Base-by-base conservation (phyloP, 2,888 invertebrate species). In the Lydus trimaculatus region DNA sequence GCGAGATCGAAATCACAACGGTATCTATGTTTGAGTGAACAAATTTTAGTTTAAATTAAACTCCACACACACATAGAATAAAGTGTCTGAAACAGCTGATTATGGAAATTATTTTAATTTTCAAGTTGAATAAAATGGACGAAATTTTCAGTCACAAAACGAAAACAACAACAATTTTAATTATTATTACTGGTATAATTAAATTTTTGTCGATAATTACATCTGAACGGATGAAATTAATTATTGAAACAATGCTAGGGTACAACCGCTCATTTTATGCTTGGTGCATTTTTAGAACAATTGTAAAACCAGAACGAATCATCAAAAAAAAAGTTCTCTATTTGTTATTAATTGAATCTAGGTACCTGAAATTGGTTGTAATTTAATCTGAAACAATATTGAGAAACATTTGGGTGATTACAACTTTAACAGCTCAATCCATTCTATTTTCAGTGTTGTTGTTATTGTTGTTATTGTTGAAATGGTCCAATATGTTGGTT, bases 101-200 rank as follows among this genome's bases (percentile, higher is more conserved):
- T 69, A 65, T 63, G 65, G 65, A 65, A 63, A 65, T 64, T 58
- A 17, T 61, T 60, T 56, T 31, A 28, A 31, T 61, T 52, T 59
- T 31, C n/a, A n/a, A n/a, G n/a, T n/a, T n/a, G n/a, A n/a, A 63
- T 20, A 48, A 52, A 36, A 48, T 31, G 43, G 63, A 31, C 64
- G 64, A 64, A 68, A 68, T 64, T 64, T 67, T 63, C 61, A 33
- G 56, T 23, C n/a, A 33, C 64, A 66, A 64, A n/a, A n/a, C n/a
- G n/a, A n/a, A n/a, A n/a, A n/a, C n/a, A n/a, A 13, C 13, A 4
- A 11, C 13, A 33, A 33, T 39, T 61, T 48, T 60, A 64, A 67
- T 63, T 52, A 43, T 62, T 66, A 13, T 25, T 23, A 33, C 56
- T 48, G 11, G 31, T 36, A 11, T 60, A 60, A 60, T 60, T 60